Conservation (phyloP, 1,140 invertebrate genomes). For the Heliconius melpomene region DNA sequence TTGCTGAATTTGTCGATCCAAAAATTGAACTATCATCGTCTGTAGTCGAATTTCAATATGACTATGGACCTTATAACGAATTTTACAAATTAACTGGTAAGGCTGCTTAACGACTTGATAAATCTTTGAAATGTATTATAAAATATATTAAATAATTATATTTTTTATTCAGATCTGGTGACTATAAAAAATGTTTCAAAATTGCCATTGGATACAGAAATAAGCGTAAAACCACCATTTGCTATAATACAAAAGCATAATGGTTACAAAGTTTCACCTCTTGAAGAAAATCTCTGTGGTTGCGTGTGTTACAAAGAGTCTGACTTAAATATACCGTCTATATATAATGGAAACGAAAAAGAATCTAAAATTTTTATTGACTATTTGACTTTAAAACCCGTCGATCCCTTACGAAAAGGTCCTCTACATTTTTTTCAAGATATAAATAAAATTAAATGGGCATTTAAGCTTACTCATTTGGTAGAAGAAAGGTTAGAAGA, state of each 20-base stretch:
- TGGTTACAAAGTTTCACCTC: constrained; percentile 58
- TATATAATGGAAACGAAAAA: constrained; percentile 49
- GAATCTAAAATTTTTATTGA: constrained; percentile 62
- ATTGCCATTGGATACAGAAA: constrained; percentile 66
- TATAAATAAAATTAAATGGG: constrained; percentile 72
- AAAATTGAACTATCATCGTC: constrained; percentile 67
- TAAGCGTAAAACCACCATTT: constrained; percentile 67
- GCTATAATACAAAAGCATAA: constrained; percentile 63
- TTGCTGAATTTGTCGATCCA: constrained; percentile 72
- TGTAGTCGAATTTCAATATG: constrained; percentile 65
- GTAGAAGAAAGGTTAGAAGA: constrained; percentile 67
- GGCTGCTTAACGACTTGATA: background rate
- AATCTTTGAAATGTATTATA: background rate
- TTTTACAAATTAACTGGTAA: constrained; percentile 73
- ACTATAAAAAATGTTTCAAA: constrained; percentile 74
- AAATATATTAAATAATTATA: background rate
- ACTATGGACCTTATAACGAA: constrained; percentile 72
- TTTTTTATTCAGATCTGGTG: constrained; percentile 61
- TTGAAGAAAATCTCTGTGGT: constrained; percentile 62
- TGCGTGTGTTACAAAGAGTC: constrained; percentile 66
- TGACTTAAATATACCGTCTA: constrained; percentile 59
- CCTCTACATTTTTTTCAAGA: constrained; percentile 69
- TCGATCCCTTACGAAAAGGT: constrained; percentile 56
- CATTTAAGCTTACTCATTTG: constrained; percentile 59
- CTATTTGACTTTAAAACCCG: constrained; percentile 62